phyloP scores from a whole-genome alignment of 2,797 vertebrate genomes.

The Menidia menidia region DNA sequence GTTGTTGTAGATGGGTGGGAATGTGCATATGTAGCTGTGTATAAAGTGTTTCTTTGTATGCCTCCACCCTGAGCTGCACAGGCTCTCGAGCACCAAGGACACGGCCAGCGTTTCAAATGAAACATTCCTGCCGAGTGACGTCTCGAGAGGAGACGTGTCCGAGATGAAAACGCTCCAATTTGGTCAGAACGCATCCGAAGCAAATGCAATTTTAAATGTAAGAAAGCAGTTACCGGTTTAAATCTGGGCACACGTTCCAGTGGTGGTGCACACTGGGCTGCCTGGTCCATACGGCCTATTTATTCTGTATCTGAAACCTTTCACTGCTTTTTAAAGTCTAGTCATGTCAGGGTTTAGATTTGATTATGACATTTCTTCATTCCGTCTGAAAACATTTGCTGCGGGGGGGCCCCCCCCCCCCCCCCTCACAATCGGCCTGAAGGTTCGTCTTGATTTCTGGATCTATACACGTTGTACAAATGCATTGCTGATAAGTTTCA shows the following conservation, averaged over 20 bases:
- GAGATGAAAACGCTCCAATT: neutral
- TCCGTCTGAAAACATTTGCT: slow-evolving; percentile 14
- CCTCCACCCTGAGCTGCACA: too few species aligned
- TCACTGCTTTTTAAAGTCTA: slow-evolving; percentile 16
- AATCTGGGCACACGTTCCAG: neutral
- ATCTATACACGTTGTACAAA: neutral
- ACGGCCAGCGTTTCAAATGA: too few species aligned
- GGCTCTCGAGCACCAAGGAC: too few species aligned
- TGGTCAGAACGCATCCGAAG: neutral
- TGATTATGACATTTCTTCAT: slow-evolving; percentile 12
- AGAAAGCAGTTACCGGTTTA: neutral
- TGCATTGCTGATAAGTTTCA: neutral
- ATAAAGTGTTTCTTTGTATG: too few species aligned
- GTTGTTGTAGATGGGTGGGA: neutral
- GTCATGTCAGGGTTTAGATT: slow-evolving; percentile 41
- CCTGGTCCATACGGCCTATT: slow-evolving; percentile 9
- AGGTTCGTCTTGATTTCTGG: neutral
- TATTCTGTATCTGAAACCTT: neutral
- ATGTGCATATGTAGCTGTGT: neutral
- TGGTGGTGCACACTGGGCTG: neutral
- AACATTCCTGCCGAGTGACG: too few species aligned
- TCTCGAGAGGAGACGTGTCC: too few species aligned
- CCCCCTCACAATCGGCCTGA: neutral
- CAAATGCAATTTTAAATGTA: too few species aligned
- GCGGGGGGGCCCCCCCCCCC: slow-evolving; percentile 18